Percentiles rank a stretch among this genome's conserved stretches.
Evolutionary conservation across 2,113 vertebrate genomes (phyloP).

Genomic region (Geococcyx californianus): DNA sequence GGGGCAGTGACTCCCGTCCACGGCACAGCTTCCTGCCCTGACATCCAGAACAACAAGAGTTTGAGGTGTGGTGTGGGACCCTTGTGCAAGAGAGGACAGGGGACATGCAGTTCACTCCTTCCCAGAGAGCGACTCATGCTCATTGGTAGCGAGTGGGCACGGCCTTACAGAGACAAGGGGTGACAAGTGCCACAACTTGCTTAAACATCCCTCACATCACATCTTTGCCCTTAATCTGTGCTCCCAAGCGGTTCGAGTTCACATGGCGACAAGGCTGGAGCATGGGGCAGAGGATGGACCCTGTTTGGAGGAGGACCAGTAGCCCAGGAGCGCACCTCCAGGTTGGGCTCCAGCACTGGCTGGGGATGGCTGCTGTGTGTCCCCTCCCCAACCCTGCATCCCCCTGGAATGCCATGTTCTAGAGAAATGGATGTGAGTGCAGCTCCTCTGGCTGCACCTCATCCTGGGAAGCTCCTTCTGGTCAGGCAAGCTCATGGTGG

Average conservation of each 20-base stretch:
- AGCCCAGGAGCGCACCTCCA: not conserved
- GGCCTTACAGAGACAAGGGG: not conserved
- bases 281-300: not conserved
- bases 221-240: not conserved
- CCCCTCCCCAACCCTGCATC: not conserved
- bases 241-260: not conserved
- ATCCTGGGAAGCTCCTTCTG: accelerated
- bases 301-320: not conserved
- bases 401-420: accelerated
- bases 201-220: not conserved
- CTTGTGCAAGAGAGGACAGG: not conserved
- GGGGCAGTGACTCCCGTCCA: accelerated
- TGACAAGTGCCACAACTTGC: accelerated
- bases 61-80: not conserved
- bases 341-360: not conserved
- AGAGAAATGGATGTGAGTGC: accelerated
- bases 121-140: not conserved
- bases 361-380: not conserved
- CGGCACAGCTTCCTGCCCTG: not conserved
- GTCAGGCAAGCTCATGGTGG: not conserved
- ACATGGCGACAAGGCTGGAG: not conserved
- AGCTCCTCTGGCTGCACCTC: not conserved
- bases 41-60: not conserved
- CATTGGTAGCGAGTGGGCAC: accelerated
- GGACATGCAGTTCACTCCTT: not conserved